Evolutionary conservation across 1,140 invertebrate genomes (phyloP).

Genomic region (Drosophila repleta): DNA sequence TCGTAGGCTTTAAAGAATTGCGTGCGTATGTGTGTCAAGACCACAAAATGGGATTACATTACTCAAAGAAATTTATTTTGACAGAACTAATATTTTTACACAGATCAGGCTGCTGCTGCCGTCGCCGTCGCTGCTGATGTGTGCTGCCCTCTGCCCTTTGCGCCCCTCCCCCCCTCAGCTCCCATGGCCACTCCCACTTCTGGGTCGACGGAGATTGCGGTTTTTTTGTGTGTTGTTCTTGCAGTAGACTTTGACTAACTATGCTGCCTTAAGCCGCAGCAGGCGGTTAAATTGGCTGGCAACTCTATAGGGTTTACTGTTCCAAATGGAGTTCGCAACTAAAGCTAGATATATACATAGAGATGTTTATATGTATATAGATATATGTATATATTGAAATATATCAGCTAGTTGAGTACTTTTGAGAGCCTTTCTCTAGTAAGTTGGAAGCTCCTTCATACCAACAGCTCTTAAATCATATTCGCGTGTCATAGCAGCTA

Average conservation of each 20-base stretch:
- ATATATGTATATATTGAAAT: too few relatives aligned
- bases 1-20: conserved; percentile 12
- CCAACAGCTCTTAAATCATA: too few relatives aligned
- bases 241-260: conserved; percentile 18
- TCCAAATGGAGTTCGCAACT: not conserved
- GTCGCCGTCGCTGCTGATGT: conserved; percentile 47
- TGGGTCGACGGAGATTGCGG: conserved; percentile 27
- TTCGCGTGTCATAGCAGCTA: not conserved
- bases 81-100: conserved; percentile 83
- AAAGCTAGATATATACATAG: too few relatives aligned
- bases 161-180: not conserved
- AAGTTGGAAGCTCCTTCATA: too few relatives aligned
- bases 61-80: conserved; percentile 83
- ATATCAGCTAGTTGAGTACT: too few relatives aligned
- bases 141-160: too few relatives aligned
- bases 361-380: too few relatives aligned
- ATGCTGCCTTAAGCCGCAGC: conserved; percentile 10
- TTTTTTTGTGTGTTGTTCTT: conserved; percentile 1
- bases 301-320: not conserved
- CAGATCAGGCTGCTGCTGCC: conserved; percentile 56
- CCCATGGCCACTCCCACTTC: not conserved
- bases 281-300: conserved; percentile 23
- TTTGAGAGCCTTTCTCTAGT: too few relatives aligned
- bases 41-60: conserved; percentile 83
- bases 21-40: conserved; percentile 64